These are phyloP conservation scores for Stenolophus ochropezus DNA, from an alignment of 2,888 invertebrate species.

Conservation along the genomic window DNA sequence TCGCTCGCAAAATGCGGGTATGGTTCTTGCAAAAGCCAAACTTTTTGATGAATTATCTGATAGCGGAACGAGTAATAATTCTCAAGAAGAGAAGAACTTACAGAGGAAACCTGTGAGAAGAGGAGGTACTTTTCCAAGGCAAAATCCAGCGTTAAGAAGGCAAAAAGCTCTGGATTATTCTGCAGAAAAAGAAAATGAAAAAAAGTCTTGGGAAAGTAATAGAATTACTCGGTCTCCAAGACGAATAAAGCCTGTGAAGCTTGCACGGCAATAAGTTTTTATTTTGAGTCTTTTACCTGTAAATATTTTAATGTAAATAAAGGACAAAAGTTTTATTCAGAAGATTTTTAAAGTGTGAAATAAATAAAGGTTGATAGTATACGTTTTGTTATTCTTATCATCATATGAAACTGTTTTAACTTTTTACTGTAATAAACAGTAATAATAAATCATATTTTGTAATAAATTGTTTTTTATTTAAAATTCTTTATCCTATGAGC, in stretches of 20 bases:
- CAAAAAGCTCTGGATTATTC: slow-evolving; percentile 57
- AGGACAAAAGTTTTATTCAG: slow-evolving; percentile 47
- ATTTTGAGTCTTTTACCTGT: not conserved
- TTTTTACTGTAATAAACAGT: slow-evolving; percentile 40
- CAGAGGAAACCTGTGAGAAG: slow-evolving; percentile 51
- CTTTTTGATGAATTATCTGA: slow-evolving; percentile 77
- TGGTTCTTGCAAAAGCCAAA: slow-evolving; percentile 86
- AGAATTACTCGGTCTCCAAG: slow-evolving; percentile 36
- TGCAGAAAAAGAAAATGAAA: slow-evolving; percentile 46
- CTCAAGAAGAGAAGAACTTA: slow-evolving; percentile 65
- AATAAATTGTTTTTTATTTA: not conserved
- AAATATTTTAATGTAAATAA: slow-evolving; percentile 55
- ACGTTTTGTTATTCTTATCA: slow-evolving; percentile 38
- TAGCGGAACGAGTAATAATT: slow-evolving; percentile 51
- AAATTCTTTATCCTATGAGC: too few species aligned
- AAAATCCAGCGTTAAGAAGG: slow-evolving; percentile 60
- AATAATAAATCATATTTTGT: slow-evolving; percentile 10
- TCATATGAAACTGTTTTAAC: slow-evolving; percentile 15
- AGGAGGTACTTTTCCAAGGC: slow-evolving; percentile 55
- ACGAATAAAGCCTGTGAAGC: slow-evolving; percentile 28
- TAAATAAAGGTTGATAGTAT: slow-evolving; percentile 19
- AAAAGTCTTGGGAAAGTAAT: slow-evolving; percentile 21
- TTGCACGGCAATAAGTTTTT: slow-evolving; percentile 44
- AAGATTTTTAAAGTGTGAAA: slow-evolving; percentile 33
- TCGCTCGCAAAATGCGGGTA: slow-evolving; percentile 85